Percentiles rank a stretch among this genome's conserved stretches.
Evolutionary conservation across 2,888 invertebrate genomes (phyloP).

Genomic region (Caprella mutica): DNA sequence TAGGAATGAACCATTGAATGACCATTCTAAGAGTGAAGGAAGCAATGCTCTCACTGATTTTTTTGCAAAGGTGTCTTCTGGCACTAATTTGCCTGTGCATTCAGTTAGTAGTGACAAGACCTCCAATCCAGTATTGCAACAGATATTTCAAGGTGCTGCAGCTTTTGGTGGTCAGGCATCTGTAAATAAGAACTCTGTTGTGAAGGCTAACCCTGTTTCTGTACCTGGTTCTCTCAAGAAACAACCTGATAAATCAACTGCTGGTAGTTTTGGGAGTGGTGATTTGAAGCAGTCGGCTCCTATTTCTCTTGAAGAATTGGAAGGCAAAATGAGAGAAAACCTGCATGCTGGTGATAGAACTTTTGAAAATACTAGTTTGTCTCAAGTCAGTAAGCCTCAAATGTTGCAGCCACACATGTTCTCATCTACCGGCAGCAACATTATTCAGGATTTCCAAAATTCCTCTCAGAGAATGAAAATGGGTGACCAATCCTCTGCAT

Average conservation of each 20-base stretch:
- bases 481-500: conserved; percentile 8
- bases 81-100: conserved; percentile 11
- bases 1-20: conserved; percentile 13
- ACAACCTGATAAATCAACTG: not conserved
- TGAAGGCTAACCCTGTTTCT: conserved; percentile 28
- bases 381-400: conserved; percentile 5
- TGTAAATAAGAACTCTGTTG: conserved; percentile 14
- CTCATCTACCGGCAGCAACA: not conserved
- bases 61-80: conserved; percentile 29
- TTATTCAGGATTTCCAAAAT: not conserved
- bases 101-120: not conserved
- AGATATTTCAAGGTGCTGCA: conserved; percentile 31
- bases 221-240: conserved; percentile 4
- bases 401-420: not conserved
- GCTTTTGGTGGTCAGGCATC: conserved; percentile 32
- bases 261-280: not conserved
- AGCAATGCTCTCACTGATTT: conserved; percentile 30
- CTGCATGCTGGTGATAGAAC: conserved; percentile 19
- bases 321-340: conserved; percentile 29
- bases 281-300: conserved; percentile 13
- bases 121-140: conserved; percentile 28
- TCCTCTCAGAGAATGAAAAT: no score
- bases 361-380: conserved; percentile 11
- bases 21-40: not conserved
- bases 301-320: conserved; percentile 31